Evolutionary conservation across 2,797 vertebrate species (phyloP), one percentile per base, ranked within the genome.

Genomic region (Eulemur albifrons): DNA sequence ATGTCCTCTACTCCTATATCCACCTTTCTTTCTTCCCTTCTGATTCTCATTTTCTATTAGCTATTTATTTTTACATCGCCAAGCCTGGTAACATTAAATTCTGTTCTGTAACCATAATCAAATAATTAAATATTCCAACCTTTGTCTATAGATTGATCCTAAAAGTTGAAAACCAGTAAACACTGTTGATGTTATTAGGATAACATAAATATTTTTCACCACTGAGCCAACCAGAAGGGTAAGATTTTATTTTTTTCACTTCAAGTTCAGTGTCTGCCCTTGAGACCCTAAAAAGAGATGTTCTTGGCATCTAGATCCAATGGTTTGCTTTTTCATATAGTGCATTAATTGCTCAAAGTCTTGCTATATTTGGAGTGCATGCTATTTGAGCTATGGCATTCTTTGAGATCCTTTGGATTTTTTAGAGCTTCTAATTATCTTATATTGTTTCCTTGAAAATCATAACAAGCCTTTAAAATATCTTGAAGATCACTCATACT

Each of bases 111-210:
- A n/a, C 40, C 0, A 2, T 14, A 40, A 69, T 57, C 48, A 40
- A 70, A 45, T 83, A 48, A 52, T 61, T 77, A 69, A 73, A 94
- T 75, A 21, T 73, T 63, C 20, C 30, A 80, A 9, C 0, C 11
- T 59, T 84, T 82, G 13, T 38, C 57, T 54, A 6, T 72, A 80
- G 40, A n/a, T 79, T n/a, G 48, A 72, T 77, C 88, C 2, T 63
- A 86, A 81, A 90, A 72, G n/a, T 92, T 94, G 76, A 85, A 69
- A 93, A 43, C 21, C 65, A 85, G 20, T 50, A 69, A 87, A 69
- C 21, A 50, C 6, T 80, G 18, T 90, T 90, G 40, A 43, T 48
- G 15, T 32, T 85, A 63, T 77, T 76, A 77, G 69, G 45, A 27
- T 52, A 86, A 13, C 15, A 65, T n/a, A 88, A 93, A 25, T 65